Evolutionary conservation across 92 coral and sea anemone genomes (phyloP).

Genomic region (Actinostola sp.): DNA sequence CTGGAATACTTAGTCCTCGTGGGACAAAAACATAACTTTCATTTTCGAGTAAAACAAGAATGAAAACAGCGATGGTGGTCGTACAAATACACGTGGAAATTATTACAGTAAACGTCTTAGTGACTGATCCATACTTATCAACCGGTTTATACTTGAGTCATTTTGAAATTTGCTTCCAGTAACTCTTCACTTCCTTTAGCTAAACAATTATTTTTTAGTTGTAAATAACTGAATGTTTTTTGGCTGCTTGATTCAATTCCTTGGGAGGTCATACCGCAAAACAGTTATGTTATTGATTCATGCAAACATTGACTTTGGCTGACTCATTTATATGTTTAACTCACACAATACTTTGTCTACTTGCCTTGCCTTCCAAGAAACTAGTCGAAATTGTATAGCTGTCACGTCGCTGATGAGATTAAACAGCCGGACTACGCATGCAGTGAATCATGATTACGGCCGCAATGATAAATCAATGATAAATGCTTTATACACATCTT

Average conservation of each 20-base stretch:
- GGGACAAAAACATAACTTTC: slow-evolving; percentile 2
- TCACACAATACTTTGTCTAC: too few species aligned
- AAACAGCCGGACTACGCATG: too few species aligned
- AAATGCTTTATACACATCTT: too few species aligned
- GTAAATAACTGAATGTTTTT: background rate
- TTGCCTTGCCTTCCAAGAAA: too few species aligned
- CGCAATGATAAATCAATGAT: too few species aligned
- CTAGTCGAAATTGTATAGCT: too few species aligned
- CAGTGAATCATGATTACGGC: too few species aligned
- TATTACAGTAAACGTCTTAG: slow-evolving; percentile 3
- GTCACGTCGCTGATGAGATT: too few species aligned
- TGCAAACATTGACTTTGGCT: background rate
- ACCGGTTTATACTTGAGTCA: slow-evolving; percentile 13
- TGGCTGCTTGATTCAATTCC: background rate
- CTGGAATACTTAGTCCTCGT: too few species aligned
- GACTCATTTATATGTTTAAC: background rate
- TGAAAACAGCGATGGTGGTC: slow-evolving; percentile 34
- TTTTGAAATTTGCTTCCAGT: background rate
- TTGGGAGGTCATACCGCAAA: slow-evolving; percentile 8
- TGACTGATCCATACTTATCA: background rate
- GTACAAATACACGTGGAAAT: slow-evolving; percentile 17
- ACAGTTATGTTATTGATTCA: background rate
- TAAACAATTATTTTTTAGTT: background rate
- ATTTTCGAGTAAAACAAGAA: slow-evolving; percentile 1
- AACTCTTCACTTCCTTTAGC: slow-evolving; percentile 1